phyloP scores from a whole-genome alignment of 2,797 vertebrate genomes.

The Macropus fuliginosus region DNA sequence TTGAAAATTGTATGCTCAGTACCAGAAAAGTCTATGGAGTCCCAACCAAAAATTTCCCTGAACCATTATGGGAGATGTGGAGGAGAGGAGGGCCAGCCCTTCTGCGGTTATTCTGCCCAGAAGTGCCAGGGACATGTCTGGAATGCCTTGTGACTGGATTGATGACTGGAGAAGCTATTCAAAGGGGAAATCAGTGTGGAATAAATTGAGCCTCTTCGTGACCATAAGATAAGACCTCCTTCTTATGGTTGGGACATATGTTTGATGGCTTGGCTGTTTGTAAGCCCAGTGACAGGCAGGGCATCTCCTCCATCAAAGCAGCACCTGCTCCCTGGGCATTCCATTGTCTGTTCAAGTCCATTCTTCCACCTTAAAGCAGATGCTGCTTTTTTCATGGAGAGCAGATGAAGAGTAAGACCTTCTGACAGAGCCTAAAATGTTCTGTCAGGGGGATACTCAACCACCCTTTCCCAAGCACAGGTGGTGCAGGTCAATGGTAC shows the following conservation, averaged over 20 bases:
- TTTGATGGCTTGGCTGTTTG: background rate
- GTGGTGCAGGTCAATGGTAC: background rate
- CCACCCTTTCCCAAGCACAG: background rate
- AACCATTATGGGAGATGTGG: background rate
- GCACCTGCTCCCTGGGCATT: accelerated
- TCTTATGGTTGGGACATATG: background rate
- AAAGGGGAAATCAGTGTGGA: background rate
- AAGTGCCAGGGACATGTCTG: background rate
- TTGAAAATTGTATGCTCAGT: background rate
- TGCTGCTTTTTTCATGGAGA: background rate
- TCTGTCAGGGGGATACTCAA: background rate
- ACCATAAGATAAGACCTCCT: background rate
- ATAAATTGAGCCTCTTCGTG: background rate
- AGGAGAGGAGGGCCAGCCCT: background rate
- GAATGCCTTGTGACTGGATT: background rate
- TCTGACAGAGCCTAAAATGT: background rate
- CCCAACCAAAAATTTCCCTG: accelerated
- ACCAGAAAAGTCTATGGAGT: background rate
- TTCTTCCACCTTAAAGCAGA: background rate
- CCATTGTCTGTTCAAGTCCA: slow-evolving; percentile 3
- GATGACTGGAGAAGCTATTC: background rate
- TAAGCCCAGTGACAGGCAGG: background rate
- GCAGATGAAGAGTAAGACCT: background rate
- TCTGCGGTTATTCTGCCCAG: background rate
- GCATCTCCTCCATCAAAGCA: background rate